Base-by-base conservation (phyloP, 2,113 vertebrate genomes). In the Thinocorus orbignyianus region DNA sequence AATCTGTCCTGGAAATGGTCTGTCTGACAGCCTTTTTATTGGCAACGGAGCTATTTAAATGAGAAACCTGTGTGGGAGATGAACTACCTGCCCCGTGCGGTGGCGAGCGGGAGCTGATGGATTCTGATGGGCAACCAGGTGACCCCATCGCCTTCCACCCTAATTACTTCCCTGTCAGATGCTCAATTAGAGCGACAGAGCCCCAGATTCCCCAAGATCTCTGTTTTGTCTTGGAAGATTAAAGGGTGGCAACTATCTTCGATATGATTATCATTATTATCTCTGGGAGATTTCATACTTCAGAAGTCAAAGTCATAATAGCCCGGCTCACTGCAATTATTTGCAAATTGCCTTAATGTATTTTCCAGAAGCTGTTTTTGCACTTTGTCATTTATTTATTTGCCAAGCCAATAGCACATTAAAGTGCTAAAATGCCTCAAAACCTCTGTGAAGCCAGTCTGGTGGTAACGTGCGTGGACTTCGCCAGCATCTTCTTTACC, bases 291-390 rank as follows among this genome's bases (percentile, higher is more conserved):
- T 93, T 96, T 96, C 88, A 95, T 94, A 97, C 95, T 94, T 97
- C 91, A 97, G 73, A 97, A 97, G 93, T 97, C 84, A 96, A 94
- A 96, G 92, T 93, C 93, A 44, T 78, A 94, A 93, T 93, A 96
- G 94, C 80, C 86, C 37, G 46, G 76, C 86, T 92, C 52, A 15
- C 69, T 89, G 92, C 87, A 97, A 94, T 97, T 97, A 92, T 97
- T 97, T 95, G 86, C 93, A 97, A 97, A 97, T 97, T 97, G 97
- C 86, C 81, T 92, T 96, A 95, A 96, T 96, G 90, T 77, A 88
- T 96, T 96, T 96, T 97, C 86, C 82, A 97, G 96, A 94, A 95
- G 82, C 41, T 92, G 42, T 95, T 94, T 86, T 92, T 95, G 88
- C 80, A 76, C 88, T 96, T 88, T 69, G 71, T 85, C 94, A 96